phyloP scores from a whole-genome alignment of 1,140 invertebrate genomes.

The Contarinia nasturtii region DNA sequence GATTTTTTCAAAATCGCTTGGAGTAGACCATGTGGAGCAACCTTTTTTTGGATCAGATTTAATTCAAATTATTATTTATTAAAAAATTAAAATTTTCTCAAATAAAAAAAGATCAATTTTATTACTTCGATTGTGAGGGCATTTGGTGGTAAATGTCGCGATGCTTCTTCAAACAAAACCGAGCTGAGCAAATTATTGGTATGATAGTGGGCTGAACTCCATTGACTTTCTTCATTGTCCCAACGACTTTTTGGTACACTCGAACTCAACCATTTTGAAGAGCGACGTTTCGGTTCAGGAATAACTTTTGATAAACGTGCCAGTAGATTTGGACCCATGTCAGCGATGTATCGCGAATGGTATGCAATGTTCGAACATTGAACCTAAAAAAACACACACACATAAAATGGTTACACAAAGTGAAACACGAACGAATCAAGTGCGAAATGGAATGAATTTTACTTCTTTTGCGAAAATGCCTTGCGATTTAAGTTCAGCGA shows the following conservation, averaged over 20 bases:
- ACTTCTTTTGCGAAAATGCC: conserved; percentile 70
- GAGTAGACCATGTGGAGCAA: conserved; percentile 64
- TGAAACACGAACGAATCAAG: no score
- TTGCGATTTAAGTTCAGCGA: conserved; percentile 43
- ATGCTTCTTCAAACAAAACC: conserved; percentile 72
- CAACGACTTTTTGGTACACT: conserved; percentile 58
- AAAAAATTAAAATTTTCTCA: no score
- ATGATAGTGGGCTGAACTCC: conserved; percentile 78
- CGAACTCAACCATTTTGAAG: conserved; percentile 67
- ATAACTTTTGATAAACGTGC: conserved; percentile 50
- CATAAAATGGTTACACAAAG: no score
- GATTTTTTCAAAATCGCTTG: conserved; percentile 46
- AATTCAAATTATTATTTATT: no score
- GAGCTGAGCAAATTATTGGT: conserved; percentile 76
- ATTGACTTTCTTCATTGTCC: conserved; percentile 40
- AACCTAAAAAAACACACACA: no score
- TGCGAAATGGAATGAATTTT: no score
- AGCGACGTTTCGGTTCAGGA: conserved; percentile 44
- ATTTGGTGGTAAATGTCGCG: conserved; percentile 53
- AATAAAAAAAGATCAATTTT: no score
- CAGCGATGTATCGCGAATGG: conserved; percentile 61
- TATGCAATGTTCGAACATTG: conserved; percentile 68
- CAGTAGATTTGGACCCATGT: conserved; percentile 50
- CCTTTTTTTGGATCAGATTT: no score
- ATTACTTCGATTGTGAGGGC: conserved; percentile 64